Evolutionary conservation across 2,113 vertebrate species (phyloP), one percentile per base, ranked within the genome.

Genomic region (Myotis davidii): DNA sequence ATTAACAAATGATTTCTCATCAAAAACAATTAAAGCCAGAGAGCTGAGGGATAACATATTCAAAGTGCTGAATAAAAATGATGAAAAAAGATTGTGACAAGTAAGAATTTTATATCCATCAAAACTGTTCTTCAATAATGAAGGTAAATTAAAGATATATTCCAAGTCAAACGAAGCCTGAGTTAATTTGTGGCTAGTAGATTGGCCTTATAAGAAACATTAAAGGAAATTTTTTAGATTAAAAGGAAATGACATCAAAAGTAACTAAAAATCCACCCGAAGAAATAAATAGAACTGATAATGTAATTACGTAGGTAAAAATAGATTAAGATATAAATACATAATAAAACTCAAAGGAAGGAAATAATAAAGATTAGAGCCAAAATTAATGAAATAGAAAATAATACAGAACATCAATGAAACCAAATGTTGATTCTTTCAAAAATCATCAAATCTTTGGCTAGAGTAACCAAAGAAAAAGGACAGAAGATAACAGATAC

Each of bases 101-200:
- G 85, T 52, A 90, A 84, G 74, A 85, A 90, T 87, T 76, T 76
- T 69, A 81, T 82, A 64, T 70, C 54, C 48, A 87, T 42, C 21
- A 92, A 95, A 94, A 73, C 21, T 85, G 1, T 76, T 81, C 50
- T 65, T 93, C 14, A 91, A 70, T 88, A 86, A 42, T 91, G 39
- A 91, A 94, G 7, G 10, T 87, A 73, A 89, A 91, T 61, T 74
- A 70, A 94, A 87, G 11, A 65, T 67, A 76, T 70, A 85, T 72
- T 21, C 5, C 37, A 77, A 92, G 42, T 59, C 82, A 77, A 88
- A 91, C 6, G 78, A 91, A 78, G n/a, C 21, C 37, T 29, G 52
- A 89, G 39, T 39, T 10, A 65, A 69, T 85, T 76, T 54, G 9
- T 73, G 86, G 10, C 21, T 77, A 82, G 64, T 32, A 85, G 39